A percentile compares a stretch with the other conserved stretches of the same genome.
phyloP scores from a whole-genome alignment of 2,888 invertebrate species.

The Onchidella celtica region DNA sequence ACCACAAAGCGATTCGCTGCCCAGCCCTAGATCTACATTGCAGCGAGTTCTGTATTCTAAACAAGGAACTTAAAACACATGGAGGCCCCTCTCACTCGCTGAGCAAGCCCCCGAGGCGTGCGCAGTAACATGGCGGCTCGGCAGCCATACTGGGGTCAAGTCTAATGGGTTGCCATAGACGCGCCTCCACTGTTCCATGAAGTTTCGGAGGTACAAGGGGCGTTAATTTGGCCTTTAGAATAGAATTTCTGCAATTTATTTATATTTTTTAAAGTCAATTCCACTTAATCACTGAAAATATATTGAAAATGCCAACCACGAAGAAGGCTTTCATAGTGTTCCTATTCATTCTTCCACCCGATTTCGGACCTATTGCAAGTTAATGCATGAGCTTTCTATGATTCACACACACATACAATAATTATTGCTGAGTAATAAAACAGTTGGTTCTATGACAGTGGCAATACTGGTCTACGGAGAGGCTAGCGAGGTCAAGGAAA shows the following conservation, averaged over 20 bases:
- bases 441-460: too few species aligned
- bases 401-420: too few species aligned
- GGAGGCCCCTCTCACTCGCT: too few species aligned
- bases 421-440: too few species aligned
- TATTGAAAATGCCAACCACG: not conserved
- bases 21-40: too few species aligned
- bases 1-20: too few species aligned
- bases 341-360: not conserved
- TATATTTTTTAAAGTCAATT: not conserved
- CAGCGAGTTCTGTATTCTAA: too few species aligned
- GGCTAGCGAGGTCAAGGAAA: too few species aligned
- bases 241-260: not conserved
- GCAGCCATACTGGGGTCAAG: not conserved
- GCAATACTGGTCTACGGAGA: too few species aligned
- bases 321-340: not conserved
- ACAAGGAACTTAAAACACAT: too few species aligned
- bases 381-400: too few species aligned
- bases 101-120: not conserved
- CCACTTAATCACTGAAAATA: not conserved
- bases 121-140: not conserved
- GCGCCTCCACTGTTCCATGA: not conserved
- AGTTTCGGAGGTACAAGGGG: not conserved
- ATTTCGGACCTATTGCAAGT: not conserved
- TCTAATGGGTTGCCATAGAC: not conserved
- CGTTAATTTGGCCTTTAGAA: too few species aligned